Percentiles rank a stretch among this genome's conserved stretches.
phyloP scores from a whole-genome alignment of 2,888 invertebrate species.

The Magallana nippona region DNA sequence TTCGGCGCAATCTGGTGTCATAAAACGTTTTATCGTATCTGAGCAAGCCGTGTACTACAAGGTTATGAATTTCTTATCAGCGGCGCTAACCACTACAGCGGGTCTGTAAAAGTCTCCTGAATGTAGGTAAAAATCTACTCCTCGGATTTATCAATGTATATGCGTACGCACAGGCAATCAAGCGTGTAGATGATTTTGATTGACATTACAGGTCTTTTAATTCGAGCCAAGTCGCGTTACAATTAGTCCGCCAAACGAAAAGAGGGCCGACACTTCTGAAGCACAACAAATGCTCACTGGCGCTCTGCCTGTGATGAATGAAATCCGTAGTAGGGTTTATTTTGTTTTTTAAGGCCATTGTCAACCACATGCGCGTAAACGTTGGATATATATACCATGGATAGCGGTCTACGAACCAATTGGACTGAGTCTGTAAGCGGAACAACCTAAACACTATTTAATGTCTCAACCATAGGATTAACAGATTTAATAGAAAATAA shows the following conservation, averaged over 20 bases:
- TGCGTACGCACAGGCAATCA: constrained; percentile 41
- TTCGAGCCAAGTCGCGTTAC: constrained; percentile 36
- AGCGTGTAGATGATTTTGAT: constrained; percentile 46
- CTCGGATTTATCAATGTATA: constrained; percentile 27
- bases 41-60: constrained; percentile 5
- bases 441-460: neutral
- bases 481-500: neutral
- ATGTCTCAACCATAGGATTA: neutral
- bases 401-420: neutral
- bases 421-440: neutral
- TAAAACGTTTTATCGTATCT: constrained; percentile 13
- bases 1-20: constrained; percentile 2
- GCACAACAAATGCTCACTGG: constrained; percentile 5
- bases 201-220: constrained; percentile 45
- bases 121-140: constrained; percentile 37
- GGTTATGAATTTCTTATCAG: constrained; percentile 36
- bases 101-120: neutral
- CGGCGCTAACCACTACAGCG: neutral
- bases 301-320: constrained; percentile 17
- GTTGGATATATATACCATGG: constrained; percentile 27
- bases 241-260: constrained; percentile 41
- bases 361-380: constrained; percentile 24
- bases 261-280: constrained; percentile 40
- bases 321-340: constrained; percentile 19
- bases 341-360: constrained; percentile 29